A percentile compares a stretch with the other conserved stretches of the same genome.
Conservation (phyloP, 2,797 vertebrate genomes). For the Tokudaia tokunoshimensis region DNA sequence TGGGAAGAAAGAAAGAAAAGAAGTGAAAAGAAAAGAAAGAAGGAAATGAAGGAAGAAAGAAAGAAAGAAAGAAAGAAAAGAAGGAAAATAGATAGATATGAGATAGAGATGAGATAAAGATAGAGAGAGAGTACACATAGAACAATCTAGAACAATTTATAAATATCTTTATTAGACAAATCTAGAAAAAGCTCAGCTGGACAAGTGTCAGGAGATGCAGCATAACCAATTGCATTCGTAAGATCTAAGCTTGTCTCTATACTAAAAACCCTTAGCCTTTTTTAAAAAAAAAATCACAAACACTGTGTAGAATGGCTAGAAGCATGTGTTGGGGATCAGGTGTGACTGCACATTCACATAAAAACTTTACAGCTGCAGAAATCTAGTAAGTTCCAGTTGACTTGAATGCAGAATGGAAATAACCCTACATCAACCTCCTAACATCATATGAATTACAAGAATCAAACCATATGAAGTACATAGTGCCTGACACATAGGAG, state of each 20-base stretch:
- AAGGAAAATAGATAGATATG: too few relatives aligned
- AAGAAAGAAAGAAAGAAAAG: not conserved
- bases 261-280: not conserved
- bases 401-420: not conserved
- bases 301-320: not conserved
- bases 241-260: not conserved
- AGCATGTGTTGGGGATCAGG: not conserved
- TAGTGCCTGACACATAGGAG: not conserved
- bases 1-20: not conserved
- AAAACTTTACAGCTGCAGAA: not conserved
- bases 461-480: not conserved
- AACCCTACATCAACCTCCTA: not conserved
- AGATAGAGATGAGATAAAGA: not conserved
- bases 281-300: not conserved
- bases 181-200: not conserved
- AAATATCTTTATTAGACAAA: not conserved
- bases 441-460: not conserved
- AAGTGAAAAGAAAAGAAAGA: not conserved
- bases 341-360: not conserved
- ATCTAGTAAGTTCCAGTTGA: not conserved
- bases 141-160: not conserved
- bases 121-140: not conserved
- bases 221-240: not conserved
- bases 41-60: not conserved
- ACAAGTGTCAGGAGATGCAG: not conserved